phyloP scores from a whole-genome alignment of 2,888 invertebrate species.

The Pycnomerus fuliginosus region DNA sequence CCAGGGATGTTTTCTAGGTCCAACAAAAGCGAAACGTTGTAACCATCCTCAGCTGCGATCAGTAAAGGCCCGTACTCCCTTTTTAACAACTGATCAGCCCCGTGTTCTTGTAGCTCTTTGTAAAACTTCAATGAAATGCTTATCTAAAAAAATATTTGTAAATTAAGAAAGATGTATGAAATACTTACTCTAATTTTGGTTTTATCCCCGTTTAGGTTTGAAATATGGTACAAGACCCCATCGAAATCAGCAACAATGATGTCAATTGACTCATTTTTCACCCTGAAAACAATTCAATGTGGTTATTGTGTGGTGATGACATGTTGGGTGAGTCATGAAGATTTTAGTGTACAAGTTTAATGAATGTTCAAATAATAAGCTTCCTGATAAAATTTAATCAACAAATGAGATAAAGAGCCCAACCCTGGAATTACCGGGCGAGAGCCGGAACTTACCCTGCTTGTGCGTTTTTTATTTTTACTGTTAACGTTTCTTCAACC shows the following conservation, averaged over 20 bases:
- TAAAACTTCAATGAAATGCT: conserved; percentile 99
- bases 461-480: conserved; percentile 94
- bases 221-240: conserved; percentile 97
- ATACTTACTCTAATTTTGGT: conserved; percentile 90
- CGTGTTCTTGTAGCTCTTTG: conserved; percentile 96
- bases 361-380: background rate
- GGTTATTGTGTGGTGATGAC: background rate
- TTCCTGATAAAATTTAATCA: conserved; percentile 4
- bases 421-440: conserved; percentile 30
- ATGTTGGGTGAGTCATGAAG: conserved; percentile 8
- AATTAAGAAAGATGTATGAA: background rate
- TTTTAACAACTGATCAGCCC: conserved; percentile 94
- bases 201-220: conserved; percentile 95
- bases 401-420: conserved; percentile 23
- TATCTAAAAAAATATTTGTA: conserved; percentile 61
- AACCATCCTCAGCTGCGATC: conserved; percentile 85
- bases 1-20: conserved; percentile 91
- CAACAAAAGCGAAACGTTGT: conserved; percentile 90
- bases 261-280: conserved; percentile 94
- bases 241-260: conserved; percentile 96
- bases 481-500: conserved; percentile 93
- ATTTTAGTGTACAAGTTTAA: conserved; percentile 5
- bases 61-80: conserved; percentile 87
- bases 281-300: conserved; percentile 60
- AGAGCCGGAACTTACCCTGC: conserved; percentile 84